A percentile compares a stretch with the other conserved stretches of the same genome.
Evolutionary conservation across 2,797 vertebrate genomes (phyloP).

Genomic region (Lacerta agilis): DNA sequence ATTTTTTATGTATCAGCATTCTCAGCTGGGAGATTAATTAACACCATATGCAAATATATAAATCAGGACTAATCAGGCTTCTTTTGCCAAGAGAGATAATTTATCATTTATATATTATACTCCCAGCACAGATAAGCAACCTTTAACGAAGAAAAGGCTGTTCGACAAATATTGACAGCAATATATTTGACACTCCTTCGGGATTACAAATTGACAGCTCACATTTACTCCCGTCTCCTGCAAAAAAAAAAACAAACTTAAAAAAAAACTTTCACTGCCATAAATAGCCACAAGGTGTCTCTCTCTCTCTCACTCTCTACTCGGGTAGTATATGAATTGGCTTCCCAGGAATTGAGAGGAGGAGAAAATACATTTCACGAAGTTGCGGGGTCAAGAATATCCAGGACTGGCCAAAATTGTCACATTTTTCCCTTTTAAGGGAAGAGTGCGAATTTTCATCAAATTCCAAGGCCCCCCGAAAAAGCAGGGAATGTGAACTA

Average conservation of each 20-base stretch:
- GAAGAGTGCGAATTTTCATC: background rate
- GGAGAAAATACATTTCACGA: background rate
- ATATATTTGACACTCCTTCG: background rate
- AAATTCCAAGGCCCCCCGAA: background rate
- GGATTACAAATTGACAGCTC: background rate
- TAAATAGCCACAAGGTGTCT: constrained; percentile 63
- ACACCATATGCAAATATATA: background rate
- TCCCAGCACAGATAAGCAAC: background rate
- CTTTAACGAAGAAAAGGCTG: background rate
- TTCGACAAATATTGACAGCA: background rate
- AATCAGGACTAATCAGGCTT: background rate
- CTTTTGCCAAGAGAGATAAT: background rate
- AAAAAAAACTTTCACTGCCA: constrained; percentile 22
- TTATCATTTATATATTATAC: too few relatives aligned
- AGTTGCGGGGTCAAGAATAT: background rate
- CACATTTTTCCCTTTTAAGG: constrained; percentile 28
- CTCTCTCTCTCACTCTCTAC: constrained; percentile 36
- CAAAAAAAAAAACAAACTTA: too few relatives aligned
- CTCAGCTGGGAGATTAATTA: background rate
- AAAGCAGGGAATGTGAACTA: background rate
- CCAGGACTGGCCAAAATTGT: background rate
- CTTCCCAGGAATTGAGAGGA: background rate
- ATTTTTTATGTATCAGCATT: background rate
- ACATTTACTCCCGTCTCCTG: background rate
- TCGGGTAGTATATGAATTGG: background rate